These are phyloP conservation scores for Scomber colias DNA, from an alignment of 2,113 vertebrate genomes.

Conservation along the genomic window DNA sequence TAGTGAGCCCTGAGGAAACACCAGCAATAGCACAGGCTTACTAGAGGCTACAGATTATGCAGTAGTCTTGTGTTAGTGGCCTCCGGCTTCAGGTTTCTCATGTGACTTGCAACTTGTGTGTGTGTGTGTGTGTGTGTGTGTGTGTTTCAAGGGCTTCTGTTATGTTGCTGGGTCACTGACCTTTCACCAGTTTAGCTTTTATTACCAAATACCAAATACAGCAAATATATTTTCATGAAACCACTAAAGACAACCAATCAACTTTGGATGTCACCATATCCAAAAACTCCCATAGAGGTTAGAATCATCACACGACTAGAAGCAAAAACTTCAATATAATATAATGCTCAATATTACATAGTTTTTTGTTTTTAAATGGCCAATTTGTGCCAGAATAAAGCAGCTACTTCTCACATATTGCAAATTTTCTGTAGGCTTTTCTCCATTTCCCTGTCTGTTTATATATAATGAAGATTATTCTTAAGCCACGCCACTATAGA, in stretches of 20 bases:
- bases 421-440: background rate
- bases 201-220: background rate
- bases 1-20: background rate
- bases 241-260: background rate
- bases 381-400: background rate
- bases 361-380: background rate
- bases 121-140: constrained; percentile 31
- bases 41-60: constrained; percentile 25
- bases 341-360: background rate
- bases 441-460: no score
- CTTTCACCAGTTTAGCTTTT: constrained; percentile 42
- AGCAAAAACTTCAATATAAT: background rate
- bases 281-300: background rate
- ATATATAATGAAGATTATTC: background rate
- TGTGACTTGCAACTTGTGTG: constrained; percentile 60
- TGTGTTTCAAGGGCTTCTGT: constrained; percentile 14
- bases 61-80: constrained; percentile 2
- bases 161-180: constrained; percentile 31
- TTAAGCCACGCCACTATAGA: background rate
- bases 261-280: background rate
- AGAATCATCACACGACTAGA: background rate
- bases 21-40: constrained; percentile 5
- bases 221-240: no score
- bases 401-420: background rate
- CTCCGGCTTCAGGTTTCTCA: constrained; percentile 60